These are phyloP conservation scores for Tanypteryx hageni DNA, from an alignment of 2,888 invertebrate species.

Conservation along the genomic window DNA sequence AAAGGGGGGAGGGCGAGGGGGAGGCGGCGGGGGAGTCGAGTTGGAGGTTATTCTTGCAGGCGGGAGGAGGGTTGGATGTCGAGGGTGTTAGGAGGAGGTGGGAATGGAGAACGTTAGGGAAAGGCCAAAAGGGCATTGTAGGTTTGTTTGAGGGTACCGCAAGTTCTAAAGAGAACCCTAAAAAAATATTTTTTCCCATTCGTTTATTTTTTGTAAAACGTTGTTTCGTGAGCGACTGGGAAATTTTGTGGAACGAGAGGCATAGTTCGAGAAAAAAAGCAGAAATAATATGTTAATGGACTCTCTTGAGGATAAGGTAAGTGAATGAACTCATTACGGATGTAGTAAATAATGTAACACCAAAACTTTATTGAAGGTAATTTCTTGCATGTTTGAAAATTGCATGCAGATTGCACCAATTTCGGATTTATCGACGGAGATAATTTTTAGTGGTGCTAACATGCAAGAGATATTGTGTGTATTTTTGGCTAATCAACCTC, in stretches of 20 bases:
- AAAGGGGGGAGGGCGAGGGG: background rate
- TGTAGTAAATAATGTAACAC: no score
- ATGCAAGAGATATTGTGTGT: no score
- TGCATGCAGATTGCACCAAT: no score
- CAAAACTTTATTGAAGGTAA: no score
- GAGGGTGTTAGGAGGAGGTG: background rate
- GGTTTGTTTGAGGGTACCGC: background rate
- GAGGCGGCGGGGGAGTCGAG: background rate
- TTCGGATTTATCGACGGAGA: no score
- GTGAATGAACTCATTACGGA: no score
- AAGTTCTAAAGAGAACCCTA: background rate
- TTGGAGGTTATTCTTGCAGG: background rate
- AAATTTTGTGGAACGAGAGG: background rate
- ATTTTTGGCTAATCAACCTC: no score
- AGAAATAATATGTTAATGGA: background rate
- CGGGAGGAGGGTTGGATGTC: background rate
- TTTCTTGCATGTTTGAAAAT: no score
- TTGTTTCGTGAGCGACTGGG: background rate
- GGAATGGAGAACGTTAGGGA: background rate
- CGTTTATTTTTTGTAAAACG: background rate
- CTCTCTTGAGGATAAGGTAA: background rate
- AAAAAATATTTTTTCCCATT: background rate
- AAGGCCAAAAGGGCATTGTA: constrained; percentile 33
- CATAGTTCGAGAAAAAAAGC: background rate
- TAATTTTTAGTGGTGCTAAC: no score